Evolutionary conservation across 2,797 vertebrate genomes (phyloP).

Genomic region (Sebastes miniatus): DNA sequence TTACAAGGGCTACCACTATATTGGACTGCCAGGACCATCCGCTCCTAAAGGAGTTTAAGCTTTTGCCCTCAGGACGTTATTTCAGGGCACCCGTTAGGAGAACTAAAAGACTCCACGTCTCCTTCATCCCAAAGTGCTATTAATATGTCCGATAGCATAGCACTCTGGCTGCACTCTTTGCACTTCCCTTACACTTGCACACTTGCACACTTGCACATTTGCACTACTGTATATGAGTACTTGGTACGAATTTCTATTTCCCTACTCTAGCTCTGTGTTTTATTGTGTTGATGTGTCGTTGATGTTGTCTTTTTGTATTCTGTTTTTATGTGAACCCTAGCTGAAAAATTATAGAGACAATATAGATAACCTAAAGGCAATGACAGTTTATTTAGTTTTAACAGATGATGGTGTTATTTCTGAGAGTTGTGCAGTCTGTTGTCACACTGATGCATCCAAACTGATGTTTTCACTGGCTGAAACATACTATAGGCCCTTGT

Average conservation of each 20-base stretch:
- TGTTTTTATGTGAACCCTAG: too few relatives aligned
- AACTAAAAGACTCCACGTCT: neutral
- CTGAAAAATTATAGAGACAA: too few relatives aligned
- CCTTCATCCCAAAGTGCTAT: too few relatives aligned
- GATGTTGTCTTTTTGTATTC: too few relatives aligned
- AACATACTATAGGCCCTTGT: neutral
- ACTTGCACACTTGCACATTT: neutral
- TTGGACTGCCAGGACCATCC: neutral
- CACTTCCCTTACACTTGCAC: neutral
- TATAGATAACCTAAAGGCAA: neutral
- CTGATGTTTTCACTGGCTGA: neutral
- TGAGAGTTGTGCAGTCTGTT: neutral
- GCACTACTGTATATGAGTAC: neutral
- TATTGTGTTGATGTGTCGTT: too few relatives aligned
- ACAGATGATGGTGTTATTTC: neutral
- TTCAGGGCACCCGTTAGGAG: neutral
- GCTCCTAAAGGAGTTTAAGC: neutral
- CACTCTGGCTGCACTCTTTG: neutral
- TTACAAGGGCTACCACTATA: neutral
- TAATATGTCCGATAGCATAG: neutral
- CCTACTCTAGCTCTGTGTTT: neutral
- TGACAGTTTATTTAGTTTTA: neutral
- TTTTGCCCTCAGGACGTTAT: neutral
- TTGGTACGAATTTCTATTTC: neutral
- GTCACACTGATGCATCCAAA: neutral